phyloP scores from a whole-genome alignment of 92 coral and sea anemone species.

The Porites lobata region DNA sequence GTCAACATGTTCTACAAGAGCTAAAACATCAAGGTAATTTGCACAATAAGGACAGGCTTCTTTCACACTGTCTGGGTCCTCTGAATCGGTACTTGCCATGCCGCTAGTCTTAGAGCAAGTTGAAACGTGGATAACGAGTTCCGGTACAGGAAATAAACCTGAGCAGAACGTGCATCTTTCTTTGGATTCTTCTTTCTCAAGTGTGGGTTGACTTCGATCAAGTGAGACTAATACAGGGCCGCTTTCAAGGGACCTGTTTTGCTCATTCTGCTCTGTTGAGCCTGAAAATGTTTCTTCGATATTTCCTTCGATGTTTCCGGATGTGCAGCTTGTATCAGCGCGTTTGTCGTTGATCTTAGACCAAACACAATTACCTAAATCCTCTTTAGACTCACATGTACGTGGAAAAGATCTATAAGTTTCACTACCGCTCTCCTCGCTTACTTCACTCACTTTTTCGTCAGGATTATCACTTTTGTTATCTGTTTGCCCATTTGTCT shows the following conservation, averaged over 20 bases:
- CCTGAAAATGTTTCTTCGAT: not conserved
- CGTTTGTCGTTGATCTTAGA: not conserved
- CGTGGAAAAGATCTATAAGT: not conserved
- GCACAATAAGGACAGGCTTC: constrained; percentile 62
- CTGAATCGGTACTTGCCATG: constrained; percentile 4
- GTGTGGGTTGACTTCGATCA: constrained; percentile 7
- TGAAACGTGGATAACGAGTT: constrained; percentile 41
- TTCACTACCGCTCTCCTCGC: not conserved
- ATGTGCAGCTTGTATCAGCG: not conserved
- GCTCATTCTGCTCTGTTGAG: not conserved
- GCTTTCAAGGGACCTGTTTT: not conserved
- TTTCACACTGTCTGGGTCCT: constrained; percentile 7
- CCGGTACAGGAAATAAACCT: constrained; percentile 31
- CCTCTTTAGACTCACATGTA: not conserved
- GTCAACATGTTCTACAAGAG: constrained; percentile 55
- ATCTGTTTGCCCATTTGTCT: not conserved
- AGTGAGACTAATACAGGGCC: not conserved
- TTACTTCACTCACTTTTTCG: not conserved
- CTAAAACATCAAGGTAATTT: constrained; percentile 19
- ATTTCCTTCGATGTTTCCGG: not conserved
- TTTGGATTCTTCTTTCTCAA: constrained; percentile 49
- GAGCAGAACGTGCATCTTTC: constrained; percentile 70
- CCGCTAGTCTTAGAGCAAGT: constrained; percentile 45
- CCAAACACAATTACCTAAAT: not conserved
- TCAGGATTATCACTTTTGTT: not conserved